Percentiles rank a stretch among this genome's conserved stretches.
These are phyloP conservation scores for Oscheius sp. DNA, from an alignment of 2,888 invertebrate species.

Conservation along the genomic window DNA sequence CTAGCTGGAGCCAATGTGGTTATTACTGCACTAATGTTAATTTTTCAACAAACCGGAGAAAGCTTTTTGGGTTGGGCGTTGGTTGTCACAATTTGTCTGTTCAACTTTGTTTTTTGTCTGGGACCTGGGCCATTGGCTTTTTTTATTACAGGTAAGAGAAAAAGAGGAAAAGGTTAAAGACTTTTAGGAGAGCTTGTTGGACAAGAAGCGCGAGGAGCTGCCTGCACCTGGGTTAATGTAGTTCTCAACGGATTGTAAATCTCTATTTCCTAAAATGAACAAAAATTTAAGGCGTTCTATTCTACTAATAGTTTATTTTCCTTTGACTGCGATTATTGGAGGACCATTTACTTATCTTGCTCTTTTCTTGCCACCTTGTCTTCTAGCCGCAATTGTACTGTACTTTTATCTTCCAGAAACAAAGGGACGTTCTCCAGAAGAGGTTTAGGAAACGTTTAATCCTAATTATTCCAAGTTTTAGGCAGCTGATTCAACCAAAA, in stretches of 20 bases:
- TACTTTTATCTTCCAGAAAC: constrained; percentile 40
- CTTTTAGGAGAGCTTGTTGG: constrained; percentile 34
- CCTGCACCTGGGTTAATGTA: constrained; percentile 36
- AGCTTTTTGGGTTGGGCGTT: constrained; percentile 30
- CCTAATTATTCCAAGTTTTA: background rate
- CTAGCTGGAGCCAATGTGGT: constrained; percentile 39
- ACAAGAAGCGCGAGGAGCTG: constrained; percentile 32
- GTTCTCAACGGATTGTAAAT: constrained; percentile 30
- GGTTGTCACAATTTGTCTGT: constrained; percentile 33
- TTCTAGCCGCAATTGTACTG: constrained; percentile 24
- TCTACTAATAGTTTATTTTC: constrained; percentile 31
- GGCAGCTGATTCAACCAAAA: constrained; percentile 1
- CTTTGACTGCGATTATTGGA: constrained; percentile 27
- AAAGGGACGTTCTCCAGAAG: constrained; percentile 31
- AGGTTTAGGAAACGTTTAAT: constrained; percentile 3
- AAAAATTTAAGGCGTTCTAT: constrained; percentile 30
- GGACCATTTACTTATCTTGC: constrained; percentile 31
- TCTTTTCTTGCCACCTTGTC: constrained; percentile 35
- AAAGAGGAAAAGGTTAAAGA: background rate
- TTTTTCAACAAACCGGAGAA: constrained; percentile 31
- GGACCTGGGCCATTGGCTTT: constrained; percentile 38
- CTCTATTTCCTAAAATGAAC: background rate
- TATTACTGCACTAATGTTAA: constrained; percentile 46
- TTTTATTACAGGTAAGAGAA: constrained; percentile 32
- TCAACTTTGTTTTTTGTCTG: constrained; percentile 35